Evolutionary conservation across 2,113 vertebrate genomes (phyloP).

Genomic region (Zapus hudsonius): DNA sequence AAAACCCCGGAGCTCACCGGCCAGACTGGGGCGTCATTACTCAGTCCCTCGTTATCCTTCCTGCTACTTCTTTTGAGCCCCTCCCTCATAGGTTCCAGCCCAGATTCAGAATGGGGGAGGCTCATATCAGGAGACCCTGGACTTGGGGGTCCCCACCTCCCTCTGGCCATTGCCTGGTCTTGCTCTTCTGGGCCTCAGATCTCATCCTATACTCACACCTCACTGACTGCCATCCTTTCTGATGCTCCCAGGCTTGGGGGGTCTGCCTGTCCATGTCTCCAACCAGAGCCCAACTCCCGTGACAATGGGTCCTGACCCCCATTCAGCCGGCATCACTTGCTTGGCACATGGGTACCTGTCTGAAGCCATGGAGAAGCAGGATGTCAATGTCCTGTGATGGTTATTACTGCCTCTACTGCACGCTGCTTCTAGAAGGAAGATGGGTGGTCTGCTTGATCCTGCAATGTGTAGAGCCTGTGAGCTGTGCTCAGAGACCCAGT

Average conservation of each 20-base stretch:
- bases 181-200: not conserved
- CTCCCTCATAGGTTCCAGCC: not conserved
- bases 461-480: rapidly evolving
- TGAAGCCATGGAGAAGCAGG: not conserved
- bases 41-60: not conserved
- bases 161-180: not conserved
- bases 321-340: too few relatives aligned
- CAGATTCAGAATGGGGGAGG: not conserved
- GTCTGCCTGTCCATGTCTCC: not conserved
- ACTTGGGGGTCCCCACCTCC: too few relatives aligned
- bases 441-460: rapidly evolving
- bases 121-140: not conserved
- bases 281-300: not conserved
- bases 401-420: rapidly evolving
- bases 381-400: not conserved
- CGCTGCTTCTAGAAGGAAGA: not conserved
- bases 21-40: rapidly evolving
- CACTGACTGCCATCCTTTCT: rapidly evolving
- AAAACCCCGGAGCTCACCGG: not conserved
- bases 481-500: too few relatives aligned
- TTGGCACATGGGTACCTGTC: rapidly evolving
- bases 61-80: rapidly evolving
- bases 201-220: rapidly evolving
- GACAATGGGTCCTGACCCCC: not conserved
- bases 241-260: not conserved